These are phyloP conservation scores for Petaurus breviceps DNA, from an alignment of 2,113 vertebrate genomes.

Conservation along the genomic window DNA sequence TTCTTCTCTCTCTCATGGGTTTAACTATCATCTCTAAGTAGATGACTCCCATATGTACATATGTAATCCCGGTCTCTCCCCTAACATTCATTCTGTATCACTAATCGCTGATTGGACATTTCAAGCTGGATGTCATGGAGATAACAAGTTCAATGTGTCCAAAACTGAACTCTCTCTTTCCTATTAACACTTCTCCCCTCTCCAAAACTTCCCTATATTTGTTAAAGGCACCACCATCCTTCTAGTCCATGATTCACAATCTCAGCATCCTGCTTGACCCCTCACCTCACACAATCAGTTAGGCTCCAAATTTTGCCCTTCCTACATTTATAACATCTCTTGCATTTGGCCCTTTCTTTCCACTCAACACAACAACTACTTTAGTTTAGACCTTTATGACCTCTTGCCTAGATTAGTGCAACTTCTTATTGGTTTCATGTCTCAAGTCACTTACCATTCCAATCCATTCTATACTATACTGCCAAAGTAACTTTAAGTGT, in stretches of 20 bases:
- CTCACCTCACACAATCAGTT: neutral
- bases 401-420: neutral
- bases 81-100: neutral
- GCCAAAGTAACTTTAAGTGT: neutral
- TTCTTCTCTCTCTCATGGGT: neutral
- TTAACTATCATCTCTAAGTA: neutral
- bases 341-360: neutral
- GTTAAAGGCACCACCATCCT: neutral
- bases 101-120: neutral
- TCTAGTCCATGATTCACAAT: neutral
- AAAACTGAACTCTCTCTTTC: neutral
- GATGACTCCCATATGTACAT: neutral
- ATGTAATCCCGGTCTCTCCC: neutral
- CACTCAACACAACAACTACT: neutral
- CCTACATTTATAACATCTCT: neutral
- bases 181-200: neutral
- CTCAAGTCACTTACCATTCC: neutral
- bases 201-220: neutral
- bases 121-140: neutral
- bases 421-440: neutral
- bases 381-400: neutral
- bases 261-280: neutral
- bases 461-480: neutral
- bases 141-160: neutral
- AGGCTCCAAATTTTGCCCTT: neutral